phyloP scores from a whole-genome alignment of 2,113 vertebrate genomes.

The Scomber japonicus region DNA sequence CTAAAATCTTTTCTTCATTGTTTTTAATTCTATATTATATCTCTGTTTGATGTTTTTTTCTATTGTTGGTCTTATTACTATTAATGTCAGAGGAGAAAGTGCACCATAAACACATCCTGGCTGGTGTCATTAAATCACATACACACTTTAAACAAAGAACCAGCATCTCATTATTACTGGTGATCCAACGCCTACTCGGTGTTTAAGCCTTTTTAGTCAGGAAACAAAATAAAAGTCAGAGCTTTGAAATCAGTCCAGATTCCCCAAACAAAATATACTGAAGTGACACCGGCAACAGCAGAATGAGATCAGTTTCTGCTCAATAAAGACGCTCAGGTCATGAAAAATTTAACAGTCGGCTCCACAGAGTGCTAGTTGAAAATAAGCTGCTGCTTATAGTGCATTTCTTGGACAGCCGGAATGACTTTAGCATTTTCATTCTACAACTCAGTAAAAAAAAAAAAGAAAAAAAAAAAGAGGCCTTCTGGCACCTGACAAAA shows the following conservation, averaged over 20 bases:
- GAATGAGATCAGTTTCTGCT: constrained; percentile 67
- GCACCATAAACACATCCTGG: background rate
- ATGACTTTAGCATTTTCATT: constrained; percentile 40
- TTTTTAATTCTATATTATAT: too few relatives aligned
- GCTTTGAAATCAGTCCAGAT: constrained; percentile 45
- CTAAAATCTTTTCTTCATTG: too few relatives aligned
- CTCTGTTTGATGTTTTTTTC: too few relatives aligned
- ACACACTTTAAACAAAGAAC: constrained; percentile 17
- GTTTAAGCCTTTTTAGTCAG: constrained; percentile 6
- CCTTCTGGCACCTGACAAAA: constrained; percentile 5
- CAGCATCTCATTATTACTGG: constrained; percentile 12
- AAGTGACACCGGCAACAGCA: constrained; percentile 39
- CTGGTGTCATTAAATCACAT: background rate
- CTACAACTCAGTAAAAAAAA: constrained; percentile 32
- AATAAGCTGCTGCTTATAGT: constrained; percentile 61
- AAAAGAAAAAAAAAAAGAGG: background rate
- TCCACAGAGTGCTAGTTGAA: constrained; percentile 47
- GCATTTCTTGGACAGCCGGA: constrained; percentile 56
- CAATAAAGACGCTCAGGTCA: constrained; percentile 65
- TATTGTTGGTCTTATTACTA: too few relatives aligned
- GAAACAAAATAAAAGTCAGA: constrained; percentile 35
- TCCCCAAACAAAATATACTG: constrained; percentile 51
- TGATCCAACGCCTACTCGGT: constrained; percentile 26
- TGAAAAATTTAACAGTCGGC: constrained; percentile 66
- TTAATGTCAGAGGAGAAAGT: background rate